A percentile compares a stretch with the other conserved stretches of the same genome.
Conservation (phyloP, 2,888 invertebrate genomes). For the Himalopsyche anomala region DNA sequence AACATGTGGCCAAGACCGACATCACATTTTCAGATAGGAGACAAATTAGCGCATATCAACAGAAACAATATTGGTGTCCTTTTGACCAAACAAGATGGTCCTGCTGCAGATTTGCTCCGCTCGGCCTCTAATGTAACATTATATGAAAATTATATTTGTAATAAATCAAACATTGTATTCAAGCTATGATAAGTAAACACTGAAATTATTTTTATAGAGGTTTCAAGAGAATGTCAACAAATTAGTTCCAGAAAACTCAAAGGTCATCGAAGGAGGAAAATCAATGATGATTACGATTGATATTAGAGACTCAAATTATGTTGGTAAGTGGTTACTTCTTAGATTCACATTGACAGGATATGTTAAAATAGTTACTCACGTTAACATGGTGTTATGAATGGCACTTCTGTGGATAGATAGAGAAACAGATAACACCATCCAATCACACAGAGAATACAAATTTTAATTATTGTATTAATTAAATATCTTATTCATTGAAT, state of each 20-base stretch:
- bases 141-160: background rate
- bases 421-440: too few species aligned
- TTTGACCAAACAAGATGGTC: conserved; percentile 68
- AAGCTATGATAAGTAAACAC: background rate
- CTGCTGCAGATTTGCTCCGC: conserved; percentile 67
- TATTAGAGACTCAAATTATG: conserved; percentile 67
- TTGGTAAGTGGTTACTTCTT: conserved; percentile 58
- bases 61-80: conserved; percentile 76
- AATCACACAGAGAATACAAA: too few species aligned
- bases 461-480: too few species aligned
- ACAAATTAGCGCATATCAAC: conserved; percentile 74
- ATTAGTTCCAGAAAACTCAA: conserved; percentile 68
- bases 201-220: conserved; percentile 64
- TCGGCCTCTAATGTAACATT: conserved; percentile 66
- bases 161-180: background rate
- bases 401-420: too few species aligned
- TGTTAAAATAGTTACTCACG: too few species aligned
- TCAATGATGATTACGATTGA: conserved; percentile 70
- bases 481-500: too few species aligned
- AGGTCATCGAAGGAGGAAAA: conserved; percentile 71
- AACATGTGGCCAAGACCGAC: conserved; percentile 82
- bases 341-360: too few species aligned
- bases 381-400: too few species aligned
- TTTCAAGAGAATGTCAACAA: conserved; percentile 69
- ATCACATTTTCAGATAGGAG: conserved; percentile 77